Evolutionary conservation across 2,113 vertebrate genomes (phyloP), one percentile per base, ranked within the genome.

Genomic region (Podarcis cretensis): DNA sequence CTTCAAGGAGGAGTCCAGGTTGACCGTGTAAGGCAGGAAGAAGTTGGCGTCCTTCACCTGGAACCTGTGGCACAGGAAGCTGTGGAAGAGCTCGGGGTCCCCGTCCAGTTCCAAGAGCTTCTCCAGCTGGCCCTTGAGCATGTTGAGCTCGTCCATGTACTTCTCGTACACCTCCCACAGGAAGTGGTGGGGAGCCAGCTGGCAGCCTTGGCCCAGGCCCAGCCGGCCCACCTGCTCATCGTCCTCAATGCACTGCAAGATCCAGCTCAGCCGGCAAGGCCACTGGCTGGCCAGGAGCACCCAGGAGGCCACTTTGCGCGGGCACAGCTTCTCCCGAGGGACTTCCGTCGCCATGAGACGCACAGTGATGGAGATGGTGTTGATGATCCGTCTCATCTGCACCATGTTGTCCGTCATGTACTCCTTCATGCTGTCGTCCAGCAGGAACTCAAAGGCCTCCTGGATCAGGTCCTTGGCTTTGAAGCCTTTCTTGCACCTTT

Each of bases 201-300:
- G 10, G n/a, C 37, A 66, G 88, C 92, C 87, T 92, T 95, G 48
- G 89, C 89, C 14, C 57, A n/a, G 12, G 43, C 94, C 89, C 16
- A 18, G 0, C 16, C 5, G 68, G 21, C 84, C 93, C 76, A 92
- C 97, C 90, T 98, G 98, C 75, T 96, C 84, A 57, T 96, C 90
- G 12, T 98, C 98, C 85, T 98, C 97, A 18, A 96, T 92, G 77
- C 97, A 98, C 89, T 98, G 97, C 83, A 98, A 89, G 82, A 98
- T 96, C 98, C 98, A 98, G 89, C 97, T 98, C 82, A 98, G 94
- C 25, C 97, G 96, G 79, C 97, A 98, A 1, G 98, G 98, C 98
- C 98, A 98, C 75, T 96, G 96, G 85, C 97, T 97, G 66, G 95
- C 97, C 81, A 98, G 89, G 10, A 98, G 93, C 48, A 98, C 96